These are phyloP conservation scores for Drosophila ogumai DNA, from an alignment of 1,140 invertebrate genomes.

Conservation along the genomic window DNA sequence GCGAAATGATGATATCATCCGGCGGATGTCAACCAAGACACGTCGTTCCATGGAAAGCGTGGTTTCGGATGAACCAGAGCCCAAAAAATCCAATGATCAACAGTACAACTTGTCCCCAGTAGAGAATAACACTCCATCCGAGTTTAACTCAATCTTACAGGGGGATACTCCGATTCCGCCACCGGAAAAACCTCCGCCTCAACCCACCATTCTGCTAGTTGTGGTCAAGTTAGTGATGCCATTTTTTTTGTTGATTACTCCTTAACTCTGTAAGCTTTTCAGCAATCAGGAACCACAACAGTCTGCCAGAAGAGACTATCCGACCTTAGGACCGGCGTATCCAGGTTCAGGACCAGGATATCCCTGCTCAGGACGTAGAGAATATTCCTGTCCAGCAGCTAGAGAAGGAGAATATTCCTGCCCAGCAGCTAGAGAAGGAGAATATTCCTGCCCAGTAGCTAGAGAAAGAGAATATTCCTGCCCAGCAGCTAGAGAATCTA, in stretches of 20 bases:
- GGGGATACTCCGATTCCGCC: neutral
- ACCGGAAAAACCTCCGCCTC: neutral
- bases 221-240: slow-evolving; percentile 36
- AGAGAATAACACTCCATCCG: too few relatives aligned
- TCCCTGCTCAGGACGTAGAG: neutral
- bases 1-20: neutral
- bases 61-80: neutral
- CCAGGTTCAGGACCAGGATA: neutral
- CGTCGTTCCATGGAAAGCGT: slow-evolving; percentile 13
- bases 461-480: neutral
- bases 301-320: neutral
- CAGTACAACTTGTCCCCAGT: neutral
- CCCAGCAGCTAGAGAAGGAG: neutral
- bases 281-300: slow-evolving; percentile 9
- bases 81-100: neutral
- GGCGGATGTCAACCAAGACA: neutral
- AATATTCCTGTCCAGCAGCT: neutral
- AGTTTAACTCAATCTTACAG: too few relatives aligned
- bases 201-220: slow-evolving; percentile 50
- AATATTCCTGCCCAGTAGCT: neutral
- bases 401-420: neutral
- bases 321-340: neutral
- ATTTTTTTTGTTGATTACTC: too few relatives aligned
- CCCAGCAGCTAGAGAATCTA: neutral
- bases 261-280: too few relatives aligned